Evolutionary conservation across 2,888 invertebrate species (phyloP), one percentile per base, ranked within the genome.

Genomic region (Deilephila porcellus): DNA sequence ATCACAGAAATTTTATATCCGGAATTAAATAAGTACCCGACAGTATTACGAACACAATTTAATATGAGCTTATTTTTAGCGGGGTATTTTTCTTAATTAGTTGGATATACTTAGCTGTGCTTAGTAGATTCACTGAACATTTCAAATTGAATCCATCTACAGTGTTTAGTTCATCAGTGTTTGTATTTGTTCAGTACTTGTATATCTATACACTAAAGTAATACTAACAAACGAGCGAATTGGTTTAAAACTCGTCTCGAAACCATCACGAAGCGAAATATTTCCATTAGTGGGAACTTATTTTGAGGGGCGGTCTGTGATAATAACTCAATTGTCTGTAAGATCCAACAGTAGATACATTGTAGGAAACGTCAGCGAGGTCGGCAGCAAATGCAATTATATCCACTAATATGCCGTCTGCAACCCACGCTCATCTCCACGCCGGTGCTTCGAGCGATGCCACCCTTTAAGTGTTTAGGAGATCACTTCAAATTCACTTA

Each of bases 1-100:
- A 95, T 95, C 95, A 95, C 93, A 93, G 94, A 95, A 93, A 95
- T 95, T 94, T 94, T 94, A 95, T 95, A 94, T 95, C 94, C 94
- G 91, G 95, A 95, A 95, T 95, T 94, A 94, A 95, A 95, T 95
- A 95, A 95, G 95, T 94, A 94, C 90, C 93, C 91, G 82, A 87
- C 90, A 89, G 91, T 91, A 91, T 93, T 92, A 93, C 90, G 88
- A 80, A 86, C 90, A 86, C 91, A 93, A 93, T 93, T 92, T 93
- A 92, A 93, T 93, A 93, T 90, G 82, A 88, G 91, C 90, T 92
- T 92, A 93, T 92, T 94, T 93, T 88, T 86, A 86, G 81, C 85
- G 81, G 84, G 90, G 88, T 85, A 89, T 86, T 70, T 74, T 70
- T 75, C 73, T 70, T 75, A 75, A 75, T 77, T 76, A 77, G 76